Evolutionary conservation across 35 echinoderm and acorn worm species (phyloP).

Genomic region (Stichopus chloronotus): DNA sequence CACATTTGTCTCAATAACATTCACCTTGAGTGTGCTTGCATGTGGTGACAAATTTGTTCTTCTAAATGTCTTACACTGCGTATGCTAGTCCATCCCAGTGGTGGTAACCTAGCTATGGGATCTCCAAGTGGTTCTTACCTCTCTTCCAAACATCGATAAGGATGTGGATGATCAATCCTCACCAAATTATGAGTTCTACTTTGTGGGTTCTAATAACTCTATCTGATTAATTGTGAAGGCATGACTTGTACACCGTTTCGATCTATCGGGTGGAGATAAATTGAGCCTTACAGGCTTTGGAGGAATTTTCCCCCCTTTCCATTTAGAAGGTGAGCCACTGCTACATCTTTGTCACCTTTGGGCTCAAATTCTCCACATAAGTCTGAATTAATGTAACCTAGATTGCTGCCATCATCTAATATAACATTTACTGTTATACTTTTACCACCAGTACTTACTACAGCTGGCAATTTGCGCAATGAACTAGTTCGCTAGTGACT

Average conservation of each 20-base stretch:
- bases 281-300: constrained; percentile 15
- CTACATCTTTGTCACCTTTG: not conserved
- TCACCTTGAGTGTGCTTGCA: not conserved
- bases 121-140: not conserved
- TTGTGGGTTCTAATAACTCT: not conserved
- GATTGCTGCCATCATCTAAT: constrained; percentile 51
- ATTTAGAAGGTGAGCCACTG: constrained; percentile 30
- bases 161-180: constrained; percentile 22
- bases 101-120: constrained; percentile 35
- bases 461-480: not conserved
- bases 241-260: not conserved
- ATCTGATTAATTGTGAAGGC: constrained; percentile 55
- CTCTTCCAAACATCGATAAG: constrained; percentile 31
- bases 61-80: not conserved
- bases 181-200: constrained; percentile 15
- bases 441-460: constrained; percentile 27
- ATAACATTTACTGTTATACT: constrained; percentile 31
- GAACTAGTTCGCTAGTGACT: not conserved
- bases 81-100: constrained; percentile 54
- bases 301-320: constrained; percentile 39
- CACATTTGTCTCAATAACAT: not conserved
- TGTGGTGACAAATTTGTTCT: constrained; percentile 4
- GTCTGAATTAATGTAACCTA: constrained; percentile 48
- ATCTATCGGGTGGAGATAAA: constrained; percentile 11
- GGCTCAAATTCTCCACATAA: constrained; percentile 49